Base-by-base conservation (phyloP, 2,113 vertebrate species). In the Hystrix cristata region DNA sequence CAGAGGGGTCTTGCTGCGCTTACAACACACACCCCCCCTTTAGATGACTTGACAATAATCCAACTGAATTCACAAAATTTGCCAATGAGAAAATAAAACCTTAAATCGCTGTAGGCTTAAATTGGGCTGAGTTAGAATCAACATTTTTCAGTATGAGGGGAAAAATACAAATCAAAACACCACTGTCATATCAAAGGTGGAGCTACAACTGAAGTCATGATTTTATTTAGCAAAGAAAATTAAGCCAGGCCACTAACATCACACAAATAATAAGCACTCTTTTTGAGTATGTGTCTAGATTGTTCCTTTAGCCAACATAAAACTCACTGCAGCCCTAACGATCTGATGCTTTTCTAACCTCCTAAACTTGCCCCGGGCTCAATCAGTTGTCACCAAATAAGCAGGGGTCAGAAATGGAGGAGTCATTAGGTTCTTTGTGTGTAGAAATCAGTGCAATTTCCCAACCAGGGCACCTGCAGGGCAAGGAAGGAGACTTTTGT, bases 51-150 rank as follows among this genome's bases (percentile, higher is more conserved):
- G 97, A 92, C 8, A 23, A 53, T 67, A 83, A 92, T 89, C 94
- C 85, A 91, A n/a, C 87, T 81, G 55, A 90, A 92, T 59, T 81
- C 67, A 51, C 38, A 31, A 51, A 51, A 78, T 82, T 65, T 95
- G 76, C 94, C 90, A 74, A 93, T 62, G 86, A 92, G 91, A 97
- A 96, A 97, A 72, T 72, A 79, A 78, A 76, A 91, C 21, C 51
- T 74, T 92, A 81, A 92, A 89, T 55, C 89, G 51, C 82, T 72
- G 29, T 18, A 83, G 51, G 72, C 38, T 97, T 82, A 69, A 67
- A 72, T 43, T 53, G 10, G 25, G 76, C 76, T 87, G 34, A 95
- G 71, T 94, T 96, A 90, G 31, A 97, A 71, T 87, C 62, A 84
- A 51, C 51, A 74, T 91, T 90, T 97, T 90, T 81, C 29, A 64